Evolutionary conservation across 2,797 vertebrate genomes (phyloP), one percentile per base, ranked within the genome.

Genomic region (Hydrophis major): DNA sequence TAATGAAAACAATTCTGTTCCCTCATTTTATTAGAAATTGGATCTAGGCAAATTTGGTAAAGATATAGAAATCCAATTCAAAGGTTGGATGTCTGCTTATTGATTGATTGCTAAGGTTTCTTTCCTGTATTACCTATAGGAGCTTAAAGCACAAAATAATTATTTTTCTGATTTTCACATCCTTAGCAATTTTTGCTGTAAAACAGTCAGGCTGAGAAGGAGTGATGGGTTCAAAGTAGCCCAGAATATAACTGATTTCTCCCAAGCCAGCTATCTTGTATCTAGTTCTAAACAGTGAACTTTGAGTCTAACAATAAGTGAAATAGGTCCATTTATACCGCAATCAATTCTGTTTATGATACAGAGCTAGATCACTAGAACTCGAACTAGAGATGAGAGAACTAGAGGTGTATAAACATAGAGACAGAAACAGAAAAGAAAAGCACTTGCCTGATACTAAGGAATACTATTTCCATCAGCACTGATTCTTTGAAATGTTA

Each of bases 391-490:
- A 50, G 37, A 50, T 25, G 25, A 47, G 83, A 86, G 50, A 86
- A 6, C 47, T 50, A 87, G 47, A 53, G 25, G 2, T 55, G 4
- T 55, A 13, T 87, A 25, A 87, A 55, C 27, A 14, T 25, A 53
- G 47, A 89, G 37, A 47, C 25, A 8, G 5, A 60, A 89, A 60
- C 12, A 63, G 32, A 92, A 88, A 47, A 93, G 92, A 87, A 93
- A 37, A 60, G 32, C 86, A 61, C 89, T 61, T 95, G 25, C 57
- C 83, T 95, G 47, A 47, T 89, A 57, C 88, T 96, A 95, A 97
- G 91, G 94, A 95, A 92, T 91, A 93, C 16, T 37, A 5, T 4
- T 95, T 93, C 94, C 93, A 93, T 69, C 93, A 88, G 94, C 66
- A 50, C 32, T 22, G 90, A 93, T 94, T 91, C 93, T 69, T 61